Percentiles rank a stretch among this genome's conserved stretches.
Evolutionary conservation across 2,797 vertebrate species (phyloP).

Genomic region (Spatula versicolor): DNA sequence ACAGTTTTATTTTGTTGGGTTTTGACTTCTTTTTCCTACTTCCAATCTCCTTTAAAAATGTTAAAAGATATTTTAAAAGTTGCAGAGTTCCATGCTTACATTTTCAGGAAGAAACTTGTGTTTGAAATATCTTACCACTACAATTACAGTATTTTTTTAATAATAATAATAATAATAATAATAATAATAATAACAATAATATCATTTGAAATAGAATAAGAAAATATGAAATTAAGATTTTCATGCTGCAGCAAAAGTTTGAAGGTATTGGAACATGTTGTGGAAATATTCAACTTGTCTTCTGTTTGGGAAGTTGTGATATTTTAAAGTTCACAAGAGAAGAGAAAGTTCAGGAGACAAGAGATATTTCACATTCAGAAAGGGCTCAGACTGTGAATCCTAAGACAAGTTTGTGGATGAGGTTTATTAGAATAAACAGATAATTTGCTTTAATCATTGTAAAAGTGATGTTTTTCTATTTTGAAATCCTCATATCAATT

Average conservation of each 20-base stretch:
- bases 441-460: background rate
- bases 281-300: background rate
- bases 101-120: background rate
- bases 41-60: background rate
- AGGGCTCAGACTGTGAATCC: background rate
- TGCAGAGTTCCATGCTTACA: background rate
- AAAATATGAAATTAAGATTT: background rate
- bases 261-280: background rate
- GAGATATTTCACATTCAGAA: background rate
- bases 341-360: background rate
- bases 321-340: background rate
- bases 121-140: background rate
- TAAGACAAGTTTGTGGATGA: background rate
- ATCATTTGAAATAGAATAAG: background rate
- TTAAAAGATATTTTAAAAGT: background rate
- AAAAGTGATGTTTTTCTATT: background rate
- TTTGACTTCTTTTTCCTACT: background rate
- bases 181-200: too few species aligned
- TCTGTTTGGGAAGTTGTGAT: rapidly evolving
- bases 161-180: too few species aligned
- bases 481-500: background rate
- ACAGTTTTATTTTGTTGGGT: background rate
- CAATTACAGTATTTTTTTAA: background rate
- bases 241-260: background rate
- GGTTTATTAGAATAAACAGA: background rate